Evolutionary conservation across 2,888 invertebrate genomes (phyloP), one percentile per base, ranked within the genome.

Genomic region (Rapana venosa): DNA sequence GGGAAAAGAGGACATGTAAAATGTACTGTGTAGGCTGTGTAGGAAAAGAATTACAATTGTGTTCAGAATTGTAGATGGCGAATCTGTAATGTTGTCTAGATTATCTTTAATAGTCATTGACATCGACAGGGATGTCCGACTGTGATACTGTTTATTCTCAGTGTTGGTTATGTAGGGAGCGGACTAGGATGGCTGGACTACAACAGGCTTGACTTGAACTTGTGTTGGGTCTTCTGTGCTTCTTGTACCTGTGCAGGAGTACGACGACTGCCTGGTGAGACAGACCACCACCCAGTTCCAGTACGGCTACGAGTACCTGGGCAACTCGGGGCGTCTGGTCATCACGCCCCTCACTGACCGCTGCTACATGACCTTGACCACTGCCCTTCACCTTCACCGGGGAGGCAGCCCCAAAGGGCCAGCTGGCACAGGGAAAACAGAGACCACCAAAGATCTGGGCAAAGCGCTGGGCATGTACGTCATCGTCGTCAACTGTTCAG

Each of bases 391-490:
- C 95, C 96, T 98, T 86, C 98, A 97, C 96, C 97, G 98, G 30
- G 98, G 98, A 0, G 98, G 98, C 0, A 98, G 98, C 94, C 98
- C 98, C 0, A 98, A 98, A 95, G 98, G 98, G 1, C 98, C 98
- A 0, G 96, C 98, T 1, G 98, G 96, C 2, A 98, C 98, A 0
- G 98, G 98, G 36, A 98, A 98, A 97, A 98, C 98, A 0, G 98
- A 98, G 96, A 98, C 98, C 0, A 97, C 98, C 0, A 98, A 98
- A 96, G 98, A 98, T 96, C 97, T 98, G 47, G 98, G 98, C 0
- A 98, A 98, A 95, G 98, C 98, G 0, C 96, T 98, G 91, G 98
- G 98, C 0, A 97, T 98, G 96, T 98, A 98, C 97, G 98, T 98
- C 81, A 98, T 98, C 90, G 98, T 98, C 6, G 98, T 98, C 93